These are phyloP conservation scores for Eriocheir sinensis DNA, from an alignment of 1,140 invertebrate species.

Conservation along the genomic window DNA sequence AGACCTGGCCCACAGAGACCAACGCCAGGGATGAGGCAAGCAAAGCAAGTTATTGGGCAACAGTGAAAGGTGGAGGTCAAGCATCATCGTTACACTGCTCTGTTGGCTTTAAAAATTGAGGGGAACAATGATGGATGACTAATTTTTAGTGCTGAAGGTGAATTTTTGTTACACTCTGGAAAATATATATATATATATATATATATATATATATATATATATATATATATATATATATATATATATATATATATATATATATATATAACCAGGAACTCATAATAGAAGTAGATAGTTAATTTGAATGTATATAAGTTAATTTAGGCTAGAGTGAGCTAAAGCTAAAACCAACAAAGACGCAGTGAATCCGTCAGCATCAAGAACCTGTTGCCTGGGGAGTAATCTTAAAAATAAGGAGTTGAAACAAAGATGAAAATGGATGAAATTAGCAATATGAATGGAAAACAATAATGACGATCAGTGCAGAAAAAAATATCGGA, in stretches of 20 bases:
- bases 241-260: no score
- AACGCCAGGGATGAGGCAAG: conserved; percentile 58
- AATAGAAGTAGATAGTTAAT: no score
- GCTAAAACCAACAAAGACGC: conserved; percentile 24
- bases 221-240: no score
- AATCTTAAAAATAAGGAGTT: neutral
- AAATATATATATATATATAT: no score
- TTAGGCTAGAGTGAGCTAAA: no score
- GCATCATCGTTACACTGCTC: conserved; percentile 26
- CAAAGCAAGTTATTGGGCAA: conserved; percentile 47
- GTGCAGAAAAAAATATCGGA: no score
- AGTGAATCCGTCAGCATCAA: neutral
- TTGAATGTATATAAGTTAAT: no score
- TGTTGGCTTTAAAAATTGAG: conserved; percentile 39
- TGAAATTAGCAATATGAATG: no score
- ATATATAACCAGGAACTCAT: no score
- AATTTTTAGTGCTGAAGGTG: neutral
- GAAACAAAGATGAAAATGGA: no score
- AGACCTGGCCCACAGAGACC: conserved; percentile 49
- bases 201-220: no score
- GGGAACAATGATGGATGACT: neutral
- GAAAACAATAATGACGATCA: no score
- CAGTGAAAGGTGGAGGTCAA: neutral
- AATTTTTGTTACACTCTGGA: neutral
- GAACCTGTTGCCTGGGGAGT: neutral